Base-by-base conservation (phyloP, 2,797 vertebrate genomes). In the Phyllotis vaccarum region DNA sequence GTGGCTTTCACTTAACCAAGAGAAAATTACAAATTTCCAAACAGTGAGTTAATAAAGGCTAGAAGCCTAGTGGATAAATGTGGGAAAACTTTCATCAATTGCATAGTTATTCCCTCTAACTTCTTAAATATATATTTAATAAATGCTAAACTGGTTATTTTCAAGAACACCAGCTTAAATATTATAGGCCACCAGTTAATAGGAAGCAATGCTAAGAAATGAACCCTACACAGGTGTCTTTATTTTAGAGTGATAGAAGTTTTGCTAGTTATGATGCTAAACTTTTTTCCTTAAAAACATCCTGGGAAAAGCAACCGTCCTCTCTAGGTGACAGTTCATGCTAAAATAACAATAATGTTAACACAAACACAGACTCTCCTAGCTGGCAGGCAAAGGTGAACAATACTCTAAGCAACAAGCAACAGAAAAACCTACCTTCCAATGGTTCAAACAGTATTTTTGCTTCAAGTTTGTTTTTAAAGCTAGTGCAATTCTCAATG, bases 391-490 rank as follows among this genome's bases (percentile, higher is more conserved):
- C 12, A 52, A 52, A 78, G 49, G 49, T 24, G 46, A 43, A 54
- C 70, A 94, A 40, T 54, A 87, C 14, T 40, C 34, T 34, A 91
- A 60, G 75, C n/a, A 64, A 12, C 6, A 76, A 40, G 62, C 54
- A 87, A 19, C 37, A 95, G 19, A 89, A 97, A 96, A 96, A 34
- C 82, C 82, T 52, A 16, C 58, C 92, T 29, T 29, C 86, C 87
- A 4, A 91, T 46, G 19, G 85, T 74, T 95, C 81, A 62, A 27
- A 87, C 79, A 27, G 29, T 92, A 40, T 81, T 31, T 90, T 58
- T 96, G 22, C 2, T 91, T 85, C 93, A 91, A 60, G 27, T 64
- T 94, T 75, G 6, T 88, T 96, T 98, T 96, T 93, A 96, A 96
- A 97, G 93, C 31, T 43, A 93, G 1, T 43, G 97, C 80, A 85